Conservation (phyloP, 1,140 invertebrate species). For the Sitophilus oryzae region DNA sequence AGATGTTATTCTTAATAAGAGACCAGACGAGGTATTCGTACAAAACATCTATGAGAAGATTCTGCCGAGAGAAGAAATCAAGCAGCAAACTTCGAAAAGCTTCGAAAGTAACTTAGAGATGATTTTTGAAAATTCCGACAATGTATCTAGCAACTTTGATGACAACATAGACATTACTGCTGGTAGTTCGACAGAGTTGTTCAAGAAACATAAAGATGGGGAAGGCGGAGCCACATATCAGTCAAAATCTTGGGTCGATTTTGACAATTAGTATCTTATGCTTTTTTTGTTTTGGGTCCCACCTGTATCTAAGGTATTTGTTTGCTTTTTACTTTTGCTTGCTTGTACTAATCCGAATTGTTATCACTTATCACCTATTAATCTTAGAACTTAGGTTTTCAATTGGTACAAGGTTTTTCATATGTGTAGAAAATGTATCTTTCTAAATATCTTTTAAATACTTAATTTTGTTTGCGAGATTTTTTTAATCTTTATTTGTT, state of each 20-base stretch:
- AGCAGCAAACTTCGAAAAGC: constrained; percentile 22
- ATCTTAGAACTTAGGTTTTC: too few species aligned
- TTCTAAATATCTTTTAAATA: neutral
- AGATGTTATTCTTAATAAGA: constrained; percentile 16
- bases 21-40: constrained; percentile 22
- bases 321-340: constrained; percentile 19
- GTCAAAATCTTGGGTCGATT: constrained; percentile 32
- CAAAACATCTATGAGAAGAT: constrained; percentile 18
- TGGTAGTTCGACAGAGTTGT: constrained; percentile 23
- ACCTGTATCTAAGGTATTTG: constrained; percentile 23
- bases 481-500: too few species aligned
- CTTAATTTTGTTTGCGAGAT: too few species aligned
- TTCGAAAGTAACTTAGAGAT: constrained; percentile 18
- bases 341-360: constrained; percentile 10
- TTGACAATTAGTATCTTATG: constrained; percentile 41
- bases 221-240: constrained; percentile 20
- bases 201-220: constrained; percentile 12
- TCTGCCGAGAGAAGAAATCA: constrained; percentile 15
- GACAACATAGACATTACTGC: constrained; percentile 2
- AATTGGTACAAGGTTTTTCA: too few species aligned
- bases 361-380: too few species aligned
- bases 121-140: neutral
- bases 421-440: too few species aligned
- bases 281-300: constrained; percentile 34
- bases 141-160: constrained; percentile 14